Evolutionary conservation across 1,140 invertebrate species (phyloP), one percentile per base, ranked within the genome.

Genomic region (Venustaconcha ellipsiformis): DNA sequence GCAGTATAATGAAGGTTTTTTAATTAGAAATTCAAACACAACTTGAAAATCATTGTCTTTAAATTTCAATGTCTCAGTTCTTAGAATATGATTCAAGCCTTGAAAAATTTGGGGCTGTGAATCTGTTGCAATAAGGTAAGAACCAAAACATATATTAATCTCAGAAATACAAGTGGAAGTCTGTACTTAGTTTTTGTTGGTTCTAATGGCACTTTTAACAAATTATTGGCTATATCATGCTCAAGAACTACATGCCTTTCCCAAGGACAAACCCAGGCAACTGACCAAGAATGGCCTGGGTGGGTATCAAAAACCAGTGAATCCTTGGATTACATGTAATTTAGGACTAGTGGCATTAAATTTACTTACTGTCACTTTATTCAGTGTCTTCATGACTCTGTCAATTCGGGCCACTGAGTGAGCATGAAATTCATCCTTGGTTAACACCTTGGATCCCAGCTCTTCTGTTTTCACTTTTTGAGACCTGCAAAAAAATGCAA

Each of bases 331-430:
- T 13, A 14, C 13, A 60, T 0, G 48, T 23, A 14, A n/a, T 59
- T 57, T 57, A 67, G 14, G 18, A 17, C 18, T 62, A 18, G 64
- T 6, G 20, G 37, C 37, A 73, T n/a, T 59, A 66, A 59, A 30
- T 55, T 57, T 18, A 80, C 84, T 85, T 81, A 89, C 88, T 37
- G 85, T 87, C n/a, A 88, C 88, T 69, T 83, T 82, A 37, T 88
- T 85, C 37, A 90, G 78, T 78, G 87, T 89, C 58, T 84, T 84
- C 82, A 88, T 83, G 20, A 88, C 85, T 74, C 82, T 82, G 57
- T 87, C 83, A 74, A 80, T 83, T 66, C 87, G 74, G 8, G 78
- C 80, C 56, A 82, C 82, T 73, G 85, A 82, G 13, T 83, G 81
- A 5, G 82, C 78, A 30, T 84, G 68, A 76, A 88, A 87, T 26